These are phyloP conservation scores for Rhabditoides inermis DNA, from an alignment of 2,888 invertebrate genomes.

Conservation along the genomic window DNA sequence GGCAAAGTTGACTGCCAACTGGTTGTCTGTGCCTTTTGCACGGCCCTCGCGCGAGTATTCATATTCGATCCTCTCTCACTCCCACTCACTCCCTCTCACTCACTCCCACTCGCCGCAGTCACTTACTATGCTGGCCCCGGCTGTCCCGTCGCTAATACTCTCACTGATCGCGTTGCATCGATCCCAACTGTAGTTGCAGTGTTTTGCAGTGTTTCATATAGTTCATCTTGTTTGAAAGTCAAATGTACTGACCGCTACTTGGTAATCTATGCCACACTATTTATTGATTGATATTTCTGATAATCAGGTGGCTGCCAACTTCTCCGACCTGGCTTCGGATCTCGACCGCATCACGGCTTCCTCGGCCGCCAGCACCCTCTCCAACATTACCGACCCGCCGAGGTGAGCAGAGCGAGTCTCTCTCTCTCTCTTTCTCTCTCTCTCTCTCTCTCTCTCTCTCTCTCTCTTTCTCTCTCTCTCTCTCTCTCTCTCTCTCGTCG, in stretches of 20 bases:
- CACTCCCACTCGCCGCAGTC: no score
- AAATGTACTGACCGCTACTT: neutral
- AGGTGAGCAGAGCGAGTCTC: neutral
- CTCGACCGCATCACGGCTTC: conserved; percentile 36
- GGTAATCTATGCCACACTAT: neutral
- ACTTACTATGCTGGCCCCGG: no score
- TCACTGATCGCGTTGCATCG: no score
- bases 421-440: neutral
- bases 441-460: neutral
- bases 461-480: neutral
- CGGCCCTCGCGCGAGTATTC: no score
- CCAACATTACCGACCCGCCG: conserved; percentile 1
- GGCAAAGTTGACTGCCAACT: no score
- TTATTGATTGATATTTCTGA: neutral
- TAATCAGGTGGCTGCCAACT: conserved; percentile 47
- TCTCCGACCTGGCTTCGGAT: conserved; percentile 43
- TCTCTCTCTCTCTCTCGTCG: neutral
- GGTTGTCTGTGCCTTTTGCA: no score
- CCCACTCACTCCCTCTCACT: no score
- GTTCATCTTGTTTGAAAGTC: neutral
- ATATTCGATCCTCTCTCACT: no score
- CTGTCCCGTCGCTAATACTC: no score
- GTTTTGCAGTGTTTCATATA: no score
- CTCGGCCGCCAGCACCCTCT: neutral
- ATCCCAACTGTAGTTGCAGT: no score